Conservation (phyloP, 37 sponge, comb jelly and placozoan species). For the Hormiphora californensis region DNA sequence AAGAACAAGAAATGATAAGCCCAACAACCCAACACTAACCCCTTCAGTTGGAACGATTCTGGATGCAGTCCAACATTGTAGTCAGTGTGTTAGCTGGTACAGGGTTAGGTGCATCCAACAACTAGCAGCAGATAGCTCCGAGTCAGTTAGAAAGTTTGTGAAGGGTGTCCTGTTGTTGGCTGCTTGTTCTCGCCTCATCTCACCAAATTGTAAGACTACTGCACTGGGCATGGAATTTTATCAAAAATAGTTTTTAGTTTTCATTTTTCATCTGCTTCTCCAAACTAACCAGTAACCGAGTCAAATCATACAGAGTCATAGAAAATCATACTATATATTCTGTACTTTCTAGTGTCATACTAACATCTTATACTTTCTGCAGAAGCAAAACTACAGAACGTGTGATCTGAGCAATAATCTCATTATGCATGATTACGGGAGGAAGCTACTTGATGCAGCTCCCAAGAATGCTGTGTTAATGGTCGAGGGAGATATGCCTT, state of each 20-base stretch:
- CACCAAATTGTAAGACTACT: not conserved
- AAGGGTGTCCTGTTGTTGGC: not conserved
- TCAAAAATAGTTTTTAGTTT: too few species aligned
- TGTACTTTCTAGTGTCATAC: too few species aligned
- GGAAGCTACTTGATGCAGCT: not conserved
- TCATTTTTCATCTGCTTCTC: too few species aligned
- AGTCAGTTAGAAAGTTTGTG: not conserved
- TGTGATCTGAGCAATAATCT: not conserved
- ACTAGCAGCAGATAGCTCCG: not conserved
- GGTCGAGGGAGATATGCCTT: not conserved
- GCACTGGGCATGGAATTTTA: not conserved
- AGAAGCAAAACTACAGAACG: not conserved
- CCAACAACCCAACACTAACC: too few species aligned
- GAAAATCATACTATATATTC: too few species aligned
- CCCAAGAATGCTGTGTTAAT: not conserved
- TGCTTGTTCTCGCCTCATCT: not conserved
- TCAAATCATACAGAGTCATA: too few species aligned
- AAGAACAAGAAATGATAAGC: not conserved
- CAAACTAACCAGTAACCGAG: too few species aligned
- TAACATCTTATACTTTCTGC: too few species aligned
- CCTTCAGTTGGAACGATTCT: constrained; percentile 7
- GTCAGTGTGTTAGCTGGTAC: not conserved
- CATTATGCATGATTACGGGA: not conserved
- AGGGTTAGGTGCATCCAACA: not conserved
- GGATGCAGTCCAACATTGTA: not conserved